These are phyloP conservation scores for Nymphalis c-album DNA, from an alignment of 2,888 invertebrate genomes.

Conservation along the genomic window DNA sequence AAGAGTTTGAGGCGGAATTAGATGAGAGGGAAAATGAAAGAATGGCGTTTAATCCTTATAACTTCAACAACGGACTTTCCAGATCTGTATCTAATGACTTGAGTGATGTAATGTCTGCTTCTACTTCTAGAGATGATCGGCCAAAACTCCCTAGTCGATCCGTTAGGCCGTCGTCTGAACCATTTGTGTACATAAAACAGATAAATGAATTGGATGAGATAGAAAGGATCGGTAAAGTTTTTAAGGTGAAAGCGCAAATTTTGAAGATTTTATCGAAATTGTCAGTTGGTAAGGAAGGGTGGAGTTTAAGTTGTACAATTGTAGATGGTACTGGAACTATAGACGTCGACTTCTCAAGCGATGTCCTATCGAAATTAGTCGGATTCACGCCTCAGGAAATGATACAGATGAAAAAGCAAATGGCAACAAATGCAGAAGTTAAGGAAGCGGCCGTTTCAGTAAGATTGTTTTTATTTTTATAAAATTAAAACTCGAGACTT, in stretches of 20 bases:
- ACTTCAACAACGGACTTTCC: too few species aligned
- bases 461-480: conserved; percentile 37
- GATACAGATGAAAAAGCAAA: conserved; percentile 65
- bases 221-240: conserved; percentile 66
- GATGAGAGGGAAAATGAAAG: conserved; percentile 43
- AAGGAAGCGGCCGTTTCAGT: conserved; percentile 63
- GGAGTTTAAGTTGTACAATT: conserved; percentile 81
- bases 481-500: too few species aligned
- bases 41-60: too few species aligned
- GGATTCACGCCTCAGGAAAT: conserved; percentile 74
- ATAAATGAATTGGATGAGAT: conserved; percentile 58
- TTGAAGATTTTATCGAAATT: conserved; percentile 79
- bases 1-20: conserved; percentile 60
- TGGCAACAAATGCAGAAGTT: conserved; percentile 59
- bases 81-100: too few species aligned
- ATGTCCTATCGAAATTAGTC: conserved; percentile 77
- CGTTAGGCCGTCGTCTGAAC: conserved; percentile 47
- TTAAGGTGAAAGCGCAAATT: conserved; percentile 81
- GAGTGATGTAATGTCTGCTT: too few species aligned
- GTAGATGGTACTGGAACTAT: conserved; percentile 81
- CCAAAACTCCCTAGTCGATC: not conserved
- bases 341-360: conserved; percentile 79
- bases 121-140: not conserved
- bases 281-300: conserved; percentile 73
- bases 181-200: conserved; percentile 74